Evolutionary conservation across 2,797 vertebrate genomes (phyloP), one percentile per base, ranked within the genome.

Genomic region (Emydoidea blandingii): DNA sequence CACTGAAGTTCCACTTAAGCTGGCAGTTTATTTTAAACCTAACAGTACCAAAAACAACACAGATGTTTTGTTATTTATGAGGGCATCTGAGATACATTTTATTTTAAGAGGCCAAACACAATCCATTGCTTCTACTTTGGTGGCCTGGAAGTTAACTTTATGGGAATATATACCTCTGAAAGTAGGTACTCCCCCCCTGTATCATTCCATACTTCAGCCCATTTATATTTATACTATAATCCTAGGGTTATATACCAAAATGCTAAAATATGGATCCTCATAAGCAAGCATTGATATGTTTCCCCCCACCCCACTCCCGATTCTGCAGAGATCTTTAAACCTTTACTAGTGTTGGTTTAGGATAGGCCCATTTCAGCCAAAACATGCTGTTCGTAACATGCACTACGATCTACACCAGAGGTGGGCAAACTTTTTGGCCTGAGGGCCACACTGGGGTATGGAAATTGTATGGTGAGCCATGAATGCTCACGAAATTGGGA

Each of bases 211-310:
- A 6, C 87, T 2, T 8, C 79, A 47, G n/a, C 19, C 52, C 0
- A 41, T 0, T 3, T 3, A 54, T 79, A 62, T 0, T 47, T 50
- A 56, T 74, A 57, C 53, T 11, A 50, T 56, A 68, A 37, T 1
- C 23, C 57, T 7, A 9, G 12, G 34, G 83, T 0, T 25, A 5
- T 50, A 5, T 47, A 76, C 5, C 0, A 1, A 80, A 86, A 83
- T 16, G 6, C 1, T 57, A 74, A 91, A 89, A 87, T 2, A 86
- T 0, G 0, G 50, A 80, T 23, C 76, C 49, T 54, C 3, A 59
- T 23, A 68, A 59, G 21, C 25, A 18, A 68, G 56, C 6, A 53
- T 3, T 1, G 5, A 87, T 52, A 44, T 57, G 25, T 31, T 52
- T 29, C 47, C 79, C 23, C 15, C 80, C 25, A 34, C 62, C 68